Conservation (phyloP, 2,797 vertebrate genomes). For the Chelidonichthys spinosus region DNA sequence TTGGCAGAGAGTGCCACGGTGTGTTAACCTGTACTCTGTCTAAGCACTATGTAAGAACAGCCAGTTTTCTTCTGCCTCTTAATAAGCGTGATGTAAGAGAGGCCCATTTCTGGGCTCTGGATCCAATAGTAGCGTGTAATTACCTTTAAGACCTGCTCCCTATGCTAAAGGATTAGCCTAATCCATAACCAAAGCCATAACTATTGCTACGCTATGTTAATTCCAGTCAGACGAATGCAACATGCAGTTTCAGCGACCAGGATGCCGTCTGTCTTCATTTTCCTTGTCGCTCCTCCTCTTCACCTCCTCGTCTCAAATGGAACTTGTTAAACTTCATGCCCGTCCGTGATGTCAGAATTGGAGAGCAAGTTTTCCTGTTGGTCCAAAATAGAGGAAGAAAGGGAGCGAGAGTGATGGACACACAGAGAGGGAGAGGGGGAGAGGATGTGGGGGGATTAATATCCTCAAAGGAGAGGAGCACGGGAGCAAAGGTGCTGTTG, state of each 20-base stretch:
- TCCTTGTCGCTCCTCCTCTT: constrained; percentile 23
- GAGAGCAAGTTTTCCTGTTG: constrained; percentile 46
- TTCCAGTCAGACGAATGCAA: constrained; percentile 68
- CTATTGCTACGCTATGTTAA: constrained; percentile 72
- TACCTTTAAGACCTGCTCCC: constrained; percentile 80
- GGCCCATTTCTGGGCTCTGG: constrained; percentile 69
- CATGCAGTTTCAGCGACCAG: constrained; percentile 32
- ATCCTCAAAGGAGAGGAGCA: constrained; percentile 66
- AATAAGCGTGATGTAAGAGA: constrained; percentile 66
- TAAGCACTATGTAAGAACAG: constrained; percentile 52
- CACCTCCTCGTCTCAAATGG: constrained; percentile 52
- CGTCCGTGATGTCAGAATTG: constrained; percentile 54
- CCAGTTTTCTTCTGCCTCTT: constrained; percentile 59
- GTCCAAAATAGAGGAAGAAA: constrained; percentile 36
- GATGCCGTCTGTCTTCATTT: constrained; percentile 51
- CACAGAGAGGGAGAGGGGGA: not conserved
- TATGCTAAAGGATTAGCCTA: constrained; percentile 80
- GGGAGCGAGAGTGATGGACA: constrained; percentile 27
- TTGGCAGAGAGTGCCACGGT: constrained; percentile 42
- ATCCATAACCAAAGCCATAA: constrained; percentile 81
- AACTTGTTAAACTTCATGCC: constrained; percentile 58
- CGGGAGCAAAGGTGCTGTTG: constrained; percentile 70
- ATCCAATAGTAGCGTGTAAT: constrained; percentile 81
- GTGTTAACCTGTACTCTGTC: constrained; percentile 60
- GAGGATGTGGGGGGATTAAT: constrained; percentile 66